Evolutionary conservation across 92 coral and sea anemone genomes (phyloP), one percentile per base, ranked within the genome.

Genomic region (Plumapathes pennacea): DNA sequence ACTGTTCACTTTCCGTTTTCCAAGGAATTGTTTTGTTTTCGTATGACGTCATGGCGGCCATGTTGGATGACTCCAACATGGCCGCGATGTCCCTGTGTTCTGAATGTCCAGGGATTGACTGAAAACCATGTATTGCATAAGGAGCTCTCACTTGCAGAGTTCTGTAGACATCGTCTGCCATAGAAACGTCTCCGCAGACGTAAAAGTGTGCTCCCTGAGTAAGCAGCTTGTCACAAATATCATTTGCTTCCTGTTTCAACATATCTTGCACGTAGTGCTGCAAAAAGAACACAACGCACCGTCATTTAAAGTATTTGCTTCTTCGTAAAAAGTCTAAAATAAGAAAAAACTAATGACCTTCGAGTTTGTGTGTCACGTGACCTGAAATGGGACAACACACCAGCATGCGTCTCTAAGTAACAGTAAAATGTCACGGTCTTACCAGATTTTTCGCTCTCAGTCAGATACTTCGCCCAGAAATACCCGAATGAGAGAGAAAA

Each of bases 131-230:
- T n/a, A 17, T 1, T 44, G 24, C 14, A 10, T 20, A 2, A 10
- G 12, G 54, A 48, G 18, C 54, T 48, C 49, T 69, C 23, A 91
- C 97, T 96, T 91, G 89, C 42, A 91, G 60, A 19, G 97, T 88
- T 54, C 83, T 83, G 39, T 82, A 80, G 22, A 91, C 97, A 46
- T 88, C 97, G 3, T 84, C 85, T 14, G 97, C 97, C 97, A 91
- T 91, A 33, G 95, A 88, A 21, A 91, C 97, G 45, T 91, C 97
- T 3, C 97, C 97, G 45, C 97, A 91, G 33, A 90, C 95, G 50
- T 91, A 91, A 41, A 91, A 88, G 69, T 91, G 97, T 1, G 85
- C 97, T 5, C 53, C 33, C 60, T 81, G 77, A 43, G 77, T 60
- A 28, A 91, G 69, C 52, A 91, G 59, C 71, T 73, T 83, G 25